Evolutionary conservation across 2,113 vertebrate genomes (phyloP).

Genomic region (Xenopus borealis): DNA sequence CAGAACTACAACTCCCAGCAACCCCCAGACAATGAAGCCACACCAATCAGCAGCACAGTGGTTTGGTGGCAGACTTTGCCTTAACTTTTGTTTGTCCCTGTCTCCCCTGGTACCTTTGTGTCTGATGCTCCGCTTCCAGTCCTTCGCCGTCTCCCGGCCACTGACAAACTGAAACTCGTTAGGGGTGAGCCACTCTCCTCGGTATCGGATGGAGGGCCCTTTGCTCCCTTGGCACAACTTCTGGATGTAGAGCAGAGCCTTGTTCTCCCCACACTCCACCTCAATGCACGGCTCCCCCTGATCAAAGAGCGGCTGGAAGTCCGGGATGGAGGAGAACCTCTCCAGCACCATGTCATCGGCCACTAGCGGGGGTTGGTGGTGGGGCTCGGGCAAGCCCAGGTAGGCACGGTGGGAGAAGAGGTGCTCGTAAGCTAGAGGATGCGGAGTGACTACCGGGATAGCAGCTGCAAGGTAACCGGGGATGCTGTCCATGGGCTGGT

Average conservation of each 20-base stretch:
- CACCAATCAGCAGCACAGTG: neutral
- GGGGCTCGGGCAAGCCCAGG: conserved; percentile 78
- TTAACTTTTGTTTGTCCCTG: neutral
- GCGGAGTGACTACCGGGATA: conserved; percentile 84
- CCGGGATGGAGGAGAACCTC: conserved; percentile 86
- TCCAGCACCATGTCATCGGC: conserved; percentile 86
- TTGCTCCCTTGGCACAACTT: conserved; percentile 97
- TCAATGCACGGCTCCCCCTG: conserved; percentile 95
- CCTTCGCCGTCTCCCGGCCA: conserved; percentile 96
- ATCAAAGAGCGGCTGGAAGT: conserved; percentile 94
- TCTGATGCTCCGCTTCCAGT: conserved; percentile 96
- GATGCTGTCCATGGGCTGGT: conserved; percentile 71
- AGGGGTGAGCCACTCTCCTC: conserved; percentile 95
- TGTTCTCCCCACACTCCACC: conserved; percentile 97
- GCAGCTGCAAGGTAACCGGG: conserved; percentile 79
- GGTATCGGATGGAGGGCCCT: conserved; percentile 93
- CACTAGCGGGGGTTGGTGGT: conserved; percentile 75
- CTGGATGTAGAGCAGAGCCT: conserved; percentile 92
- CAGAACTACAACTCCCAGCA: too few species aligned
- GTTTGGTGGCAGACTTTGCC: conserved; percentile 3
- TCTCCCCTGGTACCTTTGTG: conserved; percentile 83
- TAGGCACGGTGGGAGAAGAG: conserved; percentile 79
- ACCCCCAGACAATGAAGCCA: too few species aligned
- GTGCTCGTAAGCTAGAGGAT: conserved; percentile 78
- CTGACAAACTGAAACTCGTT: conserved; percentile 98